Conservation (phyloP, 1,140 invertebrate species). For the Drosophila hydei region DNA sequence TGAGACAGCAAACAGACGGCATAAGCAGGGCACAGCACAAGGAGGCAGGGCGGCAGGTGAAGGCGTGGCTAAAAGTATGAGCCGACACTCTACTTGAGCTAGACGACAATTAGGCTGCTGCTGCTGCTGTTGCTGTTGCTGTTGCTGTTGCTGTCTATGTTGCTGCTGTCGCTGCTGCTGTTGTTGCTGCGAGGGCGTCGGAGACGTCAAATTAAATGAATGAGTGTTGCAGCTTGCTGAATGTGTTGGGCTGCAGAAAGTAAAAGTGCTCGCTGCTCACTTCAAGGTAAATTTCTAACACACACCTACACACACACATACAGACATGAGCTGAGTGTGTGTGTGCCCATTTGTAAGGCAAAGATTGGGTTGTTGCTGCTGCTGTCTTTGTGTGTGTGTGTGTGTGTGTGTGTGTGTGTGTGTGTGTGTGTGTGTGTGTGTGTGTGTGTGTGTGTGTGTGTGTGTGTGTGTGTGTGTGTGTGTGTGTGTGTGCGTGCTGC, state of each 20-base stretch:
- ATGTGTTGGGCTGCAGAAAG: slow-evolving; percentile 47
- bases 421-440: too few species aligned
- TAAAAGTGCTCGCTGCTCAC: slow-evolving; percentile 78
- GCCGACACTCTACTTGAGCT: slow-evolving; percentile 54
- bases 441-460: too few species aligned
- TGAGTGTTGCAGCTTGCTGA: slow-evolving; percentile 48
- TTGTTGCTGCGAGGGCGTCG: slow-evolving; percentile 6
- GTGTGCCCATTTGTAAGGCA: slow-evolving; percentile 53
- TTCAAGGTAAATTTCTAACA: slow-evolving; percentile 72
- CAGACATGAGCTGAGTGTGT: slow-evolving; percentile 21
- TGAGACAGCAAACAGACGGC: slow-evolving; percentile 75
- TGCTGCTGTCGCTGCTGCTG: slow-evolving; percentile 3
- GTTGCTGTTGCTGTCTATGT: background rate
- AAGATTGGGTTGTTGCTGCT: slow-evolving; percentile 31
- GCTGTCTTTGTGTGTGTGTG: slow-evolving; percentile 5
- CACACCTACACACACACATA: slow-evolving; percentile 8
- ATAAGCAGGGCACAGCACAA: background rate
- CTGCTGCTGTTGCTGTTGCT: slow-evolving; percentile 10
- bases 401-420: too few species aligned
- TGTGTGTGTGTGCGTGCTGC: too few species aligned
- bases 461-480: too few species aligned
- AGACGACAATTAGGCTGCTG: slow-evolving; percentile 68
- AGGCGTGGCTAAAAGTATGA: slow-evolving; percentile 4
- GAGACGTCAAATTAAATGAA: slow-evolving; percentile 74
- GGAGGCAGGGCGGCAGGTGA: background rate